Percentiles rank a stretch among this genome's conserved stretches.
Conservation (phyloP, 2,888 invertebrate species). For the Chloromyia formosa region DNA sequence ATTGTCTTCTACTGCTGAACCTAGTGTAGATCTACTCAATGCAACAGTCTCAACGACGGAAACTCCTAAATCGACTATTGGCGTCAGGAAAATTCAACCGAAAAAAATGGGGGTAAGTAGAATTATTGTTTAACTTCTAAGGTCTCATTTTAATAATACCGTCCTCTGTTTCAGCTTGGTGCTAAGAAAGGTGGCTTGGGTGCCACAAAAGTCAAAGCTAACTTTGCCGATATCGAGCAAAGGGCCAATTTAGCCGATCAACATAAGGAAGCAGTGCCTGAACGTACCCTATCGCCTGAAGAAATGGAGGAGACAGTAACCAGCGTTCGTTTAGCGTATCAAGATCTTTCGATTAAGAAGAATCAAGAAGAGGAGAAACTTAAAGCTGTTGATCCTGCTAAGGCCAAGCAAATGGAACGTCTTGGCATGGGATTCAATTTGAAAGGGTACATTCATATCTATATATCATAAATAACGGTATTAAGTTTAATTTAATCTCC, state of each 20-base stretch:
- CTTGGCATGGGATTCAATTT: conserved; percentile 87
- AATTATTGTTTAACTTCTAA: conserved; percentile 19
- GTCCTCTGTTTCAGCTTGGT: conserved; percentile 71
- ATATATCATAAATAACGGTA: neutral
- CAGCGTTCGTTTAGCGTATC: conserved; percentile 78
- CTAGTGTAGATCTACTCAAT: conserved; percentile 62
- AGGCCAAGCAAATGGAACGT: conserved; percentile 88
- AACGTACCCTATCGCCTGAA: conserved; percentile 64
- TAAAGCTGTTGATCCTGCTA: conserved; percentile 78
- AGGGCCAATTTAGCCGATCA: conserved; percentile 88
- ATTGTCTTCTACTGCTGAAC: conserved; percentile 50
- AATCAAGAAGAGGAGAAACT: conserved; percentile 77
- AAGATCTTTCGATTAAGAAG: conserved; percentile 75
- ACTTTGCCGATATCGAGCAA: conserved; percentile 94
- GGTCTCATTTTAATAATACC: neutral
- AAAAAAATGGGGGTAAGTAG: conserved; percentile 74
- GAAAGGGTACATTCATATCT: conserved; percentile 53
- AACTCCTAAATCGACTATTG: conserved; percentile 75
- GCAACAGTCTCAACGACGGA: conserved; percentile 52
- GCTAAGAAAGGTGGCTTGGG: conserved; percentile 90
- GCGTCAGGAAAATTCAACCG: conserved; percentile 73
- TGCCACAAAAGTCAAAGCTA: conserved; percentile 90
- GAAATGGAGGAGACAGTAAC: conserved; percentile 77
- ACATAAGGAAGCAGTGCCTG: conserved; percentile 65
- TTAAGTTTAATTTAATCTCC: neutral